Percentiles rank a stretch among this genome's conserved stretches.
These are phyloP conservation scores for Mystacides longicornis DNA, from an alignment of 2,888 invertebrate genomes.

Conservation along the genomic window DNA sequence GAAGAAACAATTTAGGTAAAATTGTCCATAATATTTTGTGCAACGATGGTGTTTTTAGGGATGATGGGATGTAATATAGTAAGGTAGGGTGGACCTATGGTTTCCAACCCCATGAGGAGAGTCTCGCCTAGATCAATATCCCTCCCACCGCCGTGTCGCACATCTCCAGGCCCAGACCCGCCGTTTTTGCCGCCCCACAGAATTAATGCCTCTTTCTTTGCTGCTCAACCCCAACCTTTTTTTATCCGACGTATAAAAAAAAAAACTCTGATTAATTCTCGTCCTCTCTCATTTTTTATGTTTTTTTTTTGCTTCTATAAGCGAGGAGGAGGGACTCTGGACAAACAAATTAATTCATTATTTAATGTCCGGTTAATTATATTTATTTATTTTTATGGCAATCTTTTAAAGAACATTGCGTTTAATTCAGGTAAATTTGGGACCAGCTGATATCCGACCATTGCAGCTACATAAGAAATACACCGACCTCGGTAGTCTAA, in stretches of 20 bases:
- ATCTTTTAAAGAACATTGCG: too few species aligned
- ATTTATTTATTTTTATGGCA: neutral
- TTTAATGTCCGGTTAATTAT: neutral
- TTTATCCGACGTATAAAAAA: neutral
- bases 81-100: neutral
- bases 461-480: too few species aligned
- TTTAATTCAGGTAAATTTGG: too few species aligned
- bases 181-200: constrained; percentile 14
- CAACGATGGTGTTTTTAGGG: too few species aligned
- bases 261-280: neutral
- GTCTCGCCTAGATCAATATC: constrained; percentile 14
- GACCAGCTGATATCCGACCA: too few species aligned
- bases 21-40: too few species aligned
- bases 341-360: neutral
- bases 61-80: neutral
- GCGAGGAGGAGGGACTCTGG: too few species aligned
- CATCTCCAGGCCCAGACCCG: constrained; percentile 3
- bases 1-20: too few species aligned
- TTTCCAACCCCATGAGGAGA: neutral
- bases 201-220: constrained; percentile 7
- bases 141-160: neutral
- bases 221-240: neutral
- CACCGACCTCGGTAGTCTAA: too few species aligned
- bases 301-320: neutral
- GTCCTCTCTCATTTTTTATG: neutral